Evolutionary conservation across 2,797 vertebrate species (phyloP).

Genomic region (Lithobates pipiens): DNA sequence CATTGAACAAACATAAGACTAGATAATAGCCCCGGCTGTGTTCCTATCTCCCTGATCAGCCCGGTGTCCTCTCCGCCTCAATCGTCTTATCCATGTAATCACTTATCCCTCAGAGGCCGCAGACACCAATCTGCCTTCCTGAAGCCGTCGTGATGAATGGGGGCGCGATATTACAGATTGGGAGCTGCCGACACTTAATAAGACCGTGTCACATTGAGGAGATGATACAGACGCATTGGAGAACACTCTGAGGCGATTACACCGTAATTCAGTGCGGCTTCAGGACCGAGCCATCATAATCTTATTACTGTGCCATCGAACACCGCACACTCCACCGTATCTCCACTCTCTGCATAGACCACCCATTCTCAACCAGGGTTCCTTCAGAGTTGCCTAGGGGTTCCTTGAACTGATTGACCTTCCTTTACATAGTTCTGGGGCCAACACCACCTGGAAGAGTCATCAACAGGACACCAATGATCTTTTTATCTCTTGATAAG

Average conservation of each 20-base stretch:
- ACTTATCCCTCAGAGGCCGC: slow-evolving; percentile 5
- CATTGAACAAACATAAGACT: no score
- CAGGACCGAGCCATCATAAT: neutral
- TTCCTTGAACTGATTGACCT: no score
- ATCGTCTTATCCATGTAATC: slow-evolving; percentile 8
- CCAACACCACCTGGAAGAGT: no score
- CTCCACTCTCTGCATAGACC: no score
- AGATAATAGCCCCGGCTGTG: no score
- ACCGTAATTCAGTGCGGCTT: neutral
- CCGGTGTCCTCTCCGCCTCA: neutral
- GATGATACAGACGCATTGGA: slow-evolving; percentile 9
- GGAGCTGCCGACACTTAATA: slow-evolving; percentile 14
- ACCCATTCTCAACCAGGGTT: no score
- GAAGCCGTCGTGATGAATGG: slow-evolving; percentile 26
- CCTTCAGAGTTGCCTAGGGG: no score
- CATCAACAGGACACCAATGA: no score
- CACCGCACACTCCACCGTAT: neutral
- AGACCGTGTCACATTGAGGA: slow-evolving; percentile 26
- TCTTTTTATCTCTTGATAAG: no score
- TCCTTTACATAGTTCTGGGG: no score
- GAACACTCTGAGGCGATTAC: slow-evolving; percentile 18
- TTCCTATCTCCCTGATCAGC: neutral
- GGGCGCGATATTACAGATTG: neutral
- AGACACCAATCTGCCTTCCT: slow-evolving; percentile 6
- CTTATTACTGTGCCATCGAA: neutral